Evolutionary conservation across 2,113 vertebrate species (phyloP), one percentile per base, ranked within the genome.

Genomic region (Engystomops pustulosus): DNA sequence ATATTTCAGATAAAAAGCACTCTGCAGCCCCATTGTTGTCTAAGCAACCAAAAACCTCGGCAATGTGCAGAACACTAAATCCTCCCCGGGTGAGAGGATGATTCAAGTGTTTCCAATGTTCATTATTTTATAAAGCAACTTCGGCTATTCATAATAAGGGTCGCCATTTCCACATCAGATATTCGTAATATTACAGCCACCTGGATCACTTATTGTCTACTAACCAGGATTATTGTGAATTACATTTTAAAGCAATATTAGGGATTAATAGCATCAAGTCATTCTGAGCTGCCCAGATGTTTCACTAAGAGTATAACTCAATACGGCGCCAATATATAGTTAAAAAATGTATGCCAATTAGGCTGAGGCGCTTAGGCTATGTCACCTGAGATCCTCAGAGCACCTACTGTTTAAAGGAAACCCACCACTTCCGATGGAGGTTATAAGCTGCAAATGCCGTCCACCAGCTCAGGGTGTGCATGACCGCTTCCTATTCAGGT

Each of bases 21-120:
- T 55, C 44, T 18, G 17, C 45, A 81, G 67, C 45, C 67, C 45
- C 47, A 89, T 86, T 90, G 90, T 91, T 92, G 91, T 92, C 90
- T 90, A 90, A 92, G 92, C 91, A 94, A 92, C 90, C 90, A 88
- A 82, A 88, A 85, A 55, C 86, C 85, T 51, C 86, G 85, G 0
- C 6, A 88, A 87, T 89, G 90, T 85, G 85, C 79, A 87, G 83
- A 89, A 87, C 58, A 83, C 78, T 80, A 3, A 3, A 45, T 60
- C 32, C 55, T 67, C 62, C 27, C 47, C 18, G 32, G 10, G 7
- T 20, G 62, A 67, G 62, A 1, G 5, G 68, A 41, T 23, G 20
- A 72, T 44, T 72, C n/a, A 27, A 72, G 41, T 25, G n/a, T 27
- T 47, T 44, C 36, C 7, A 72, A 72, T 36, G 30, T 36, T 32